phyloP scores from a whole-genome alignment of 2,888 invertebrate genomes.

The Trypoxylon attenuatum region DNA sequence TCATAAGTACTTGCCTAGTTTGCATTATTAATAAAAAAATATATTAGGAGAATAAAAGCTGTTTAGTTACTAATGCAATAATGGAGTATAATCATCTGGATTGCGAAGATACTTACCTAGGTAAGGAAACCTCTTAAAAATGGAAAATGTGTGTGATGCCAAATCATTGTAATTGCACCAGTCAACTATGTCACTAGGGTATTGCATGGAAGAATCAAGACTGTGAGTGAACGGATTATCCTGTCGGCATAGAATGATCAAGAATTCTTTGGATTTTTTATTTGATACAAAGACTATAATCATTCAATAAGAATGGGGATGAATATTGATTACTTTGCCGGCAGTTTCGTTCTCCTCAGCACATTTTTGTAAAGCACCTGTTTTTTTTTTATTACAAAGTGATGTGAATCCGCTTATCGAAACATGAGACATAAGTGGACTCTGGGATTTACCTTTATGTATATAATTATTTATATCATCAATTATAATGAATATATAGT shows the following conservation, averaged over 20 bases:
- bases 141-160: too few species aligned
- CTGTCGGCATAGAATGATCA: constrained; percentile 29
- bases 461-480: constrained; percentile 76
- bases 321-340: constrained; percentile 15
- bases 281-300: background rate
- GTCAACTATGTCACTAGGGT: too few species aligned
- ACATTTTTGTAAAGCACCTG: constrained; percentile 47
- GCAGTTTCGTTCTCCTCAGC: constrained; percentile 32
- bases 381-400: constrained; percentile 51
- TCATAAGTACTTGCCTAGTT: too few species aligned
- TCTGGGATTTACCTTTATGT: constrained; percentile 67
- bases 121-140: too few species aligned
- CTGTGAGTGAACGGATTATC: constrained; percentile 31
- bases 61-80: too few species aligned
- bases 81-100: too few species aligned
- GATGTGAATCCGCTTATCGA: constrained; percentile 52
- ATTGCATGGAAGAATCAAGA: constrained; percentile 23
- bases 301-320: background rate
- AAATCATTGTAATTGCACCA: too few species aligned
- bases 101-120: too few species aligned
- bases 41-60: too few species aligned
- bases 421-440: constrained; percentile 51
- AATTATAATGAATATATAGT: constrained; percentile 84
- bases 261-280: background rate
- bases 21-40: too few species aligned